Conservation (phyloP, 2,888 invertebrate species). For the Tubulanus polymorphus region DNA sequence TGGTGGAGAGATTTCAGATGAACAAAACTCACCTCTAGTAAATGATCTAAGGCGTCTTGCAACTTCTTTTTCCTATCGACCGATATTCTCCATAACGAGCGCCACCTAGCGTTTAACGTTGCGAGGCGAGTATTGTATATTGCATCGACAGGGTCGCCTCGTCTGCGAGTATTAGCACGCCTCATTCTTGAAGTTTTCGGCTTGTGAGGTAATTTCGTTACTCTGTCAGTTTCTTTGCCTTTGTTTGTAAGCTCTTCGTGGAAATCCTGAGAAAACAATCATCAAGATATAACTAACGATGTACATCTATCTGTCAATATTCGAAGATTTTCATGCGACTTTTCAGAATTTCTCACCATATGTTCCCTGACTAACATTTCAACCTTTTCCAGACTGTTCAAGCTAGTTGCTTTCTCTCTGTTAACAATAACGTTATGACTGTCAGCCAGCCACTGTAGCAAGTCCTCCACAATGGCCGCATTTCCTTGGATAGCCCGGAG, state of each 20-base stretch:
- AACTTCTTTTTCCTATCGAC: constrained; percentile 50
- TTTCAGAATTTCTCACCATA: constrained; percentile 26
- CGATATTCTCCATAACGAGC: constrained; percentile 50
- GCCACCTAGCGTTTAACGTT: constrained; percentile 48
- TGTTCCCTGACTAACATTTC: constrained; percentile 49
- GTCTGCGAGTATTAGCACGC: background rate
- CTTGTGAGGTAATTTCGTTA: constrained; percentile 38
- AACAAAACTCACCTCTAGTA: constrained; percentile 39
- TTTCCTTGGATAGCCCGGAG: constrained; percentile 45
- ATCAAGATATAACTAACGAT: background rate
- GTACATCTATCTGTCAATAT: too few species aligned
- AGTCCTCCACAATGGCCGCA: constrained; percentile 47
- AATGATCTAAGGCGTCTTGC: constrained; percentile 48
- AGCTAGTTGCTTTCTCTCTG: constrained; percentile 48
- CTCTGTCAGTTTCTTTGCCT: constrained; percentile 44
- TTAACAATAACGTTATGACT: constrained; percentile 48
- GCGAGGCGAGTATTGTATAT: constrained; percentile 34
- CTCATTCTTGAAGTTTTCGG: background rate
- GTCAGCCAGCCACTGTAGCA: constrained; percentile 48
- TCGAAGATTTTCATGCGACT: background rate
- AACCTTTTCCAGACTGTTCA: constrained; percentile 48
- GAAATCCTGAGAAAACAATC: constrained; percentile 35
- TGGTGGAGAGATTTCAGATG: background rate
- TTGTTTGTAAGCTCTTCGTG: constrained; percentile 48
- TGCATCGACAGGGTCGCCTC: background rate